phyloP scores from a whole-genome alignment of 2,888 invertebrate species.

The Coenonympha arcania region DNA sequence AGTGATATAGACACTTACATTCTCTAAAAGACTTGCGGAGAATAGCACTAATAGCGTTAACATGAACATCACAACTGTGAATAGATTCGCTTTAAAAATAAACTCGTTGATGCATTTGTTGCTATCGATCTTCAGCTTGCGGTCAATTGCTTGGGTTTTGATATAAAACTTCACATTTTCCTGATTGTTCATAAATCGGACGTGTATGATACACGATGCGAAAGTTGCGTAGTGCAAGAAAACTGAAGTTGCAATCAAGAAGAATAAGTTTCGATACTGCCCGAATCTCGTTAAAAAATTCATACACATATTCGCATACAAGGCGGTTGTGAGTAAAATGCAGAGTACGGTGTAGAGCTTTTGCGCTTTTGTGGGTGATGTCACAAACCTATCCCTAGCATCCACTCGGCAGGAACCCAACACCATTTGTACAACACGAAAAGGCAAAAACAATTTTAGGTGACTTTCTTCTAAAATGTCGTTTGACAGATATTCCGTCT shows the following conservation, averaged over 20 bases:
- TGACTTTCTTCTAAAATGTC: conserved; percentile 47
- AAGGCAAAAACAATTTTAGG: conserved; percentile 34
- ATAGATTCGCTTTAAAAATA: conserved; percentile 29
- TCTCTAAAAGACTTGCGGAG: conserved; percentile 15
- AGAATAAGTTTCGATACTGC: conserved; percentile 16
- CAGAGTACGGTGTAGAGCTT: conserved; percentile 38
- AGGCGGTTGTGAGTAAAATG: conserved; percentile 12
- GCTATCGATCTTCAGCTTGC: conserved; percentile 41
- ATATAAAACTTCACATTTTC: conserved; percentile 42
- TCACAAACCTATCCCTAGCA: conserved; percentile 40
- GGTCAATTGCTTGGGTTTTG: conserved; percentile 48
- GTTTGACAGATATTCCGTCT: conserved; percentile 42
- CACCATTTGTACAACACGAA: conserved; percentile 37
- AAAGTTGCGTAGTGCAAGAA: conserved; percentile 31
- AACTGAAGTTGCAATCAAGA: conserved; percentile 7
- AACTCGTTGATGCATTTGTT: conserved; percentile 34
- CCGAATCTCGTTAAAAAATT: conserved; percentile 10
- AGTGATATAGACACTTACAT: conserved; percentile 5
- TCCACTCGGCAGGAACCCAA: conserved; percentile 45
- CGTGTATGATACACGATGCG: conserved; percentile 36
- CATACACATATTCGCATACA: conserved; percentile 16
- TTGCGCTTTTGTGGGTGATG: conserved; percentile 41
- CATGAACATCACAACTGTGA: conserved; percentile 25
- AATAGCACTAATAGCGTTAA: conserved; percentile 24
- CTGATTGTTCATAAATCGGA: conserved; percentile 42